Evolutionary conservation across 2,113 vertebrate genomes (phyloP).

Genomic region (Mungos mungo): DNA sequence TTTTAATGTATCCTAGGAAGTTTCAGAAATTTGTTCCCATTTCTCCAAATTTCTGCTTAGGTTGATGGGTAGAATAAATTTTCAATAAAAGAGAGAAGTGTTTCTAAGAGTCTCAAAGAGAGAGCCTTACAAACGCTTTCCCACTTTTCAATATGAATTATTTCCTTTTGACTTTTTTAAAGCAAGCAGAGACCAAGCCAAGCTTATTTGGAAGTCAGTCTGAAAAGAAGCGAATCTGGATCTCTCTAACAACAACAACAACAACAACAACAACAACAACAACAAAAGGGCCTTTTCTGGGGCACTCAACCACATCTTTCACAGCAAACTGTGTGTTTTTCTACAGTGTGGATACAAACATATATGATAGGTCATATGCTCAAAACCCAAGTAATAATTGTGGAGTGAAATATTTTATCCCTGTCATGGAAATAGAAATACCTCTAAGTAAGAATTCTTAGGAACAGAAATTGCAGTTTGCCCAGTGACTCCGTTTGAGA

Average conservation of each 20-base stretch:
- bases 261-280: no score
- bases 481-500: background rate
- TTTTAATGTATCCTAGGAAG: background rate
- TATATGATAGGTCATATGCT: background rate
- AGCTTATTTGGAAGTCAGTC: conserved; percentile 14
- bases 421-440: background rate
- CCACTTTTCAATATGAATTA: conserved; percentile 61
- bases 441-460: background rate
- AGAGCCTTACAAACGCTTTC: conserved; percentile 15
- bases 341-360: background rate
- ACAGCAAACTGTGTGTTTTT: background rate
- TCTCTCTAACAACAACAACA: background rate
- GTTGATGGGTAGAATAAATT: background rate
- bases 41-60: conserved; percentile 20
- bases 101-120: conserved; percentile 42
- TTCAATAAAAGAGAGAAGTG: background rate
- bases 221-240: conserved; percentile 54
- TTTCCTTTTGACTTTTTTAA: conserved; percentile 55
- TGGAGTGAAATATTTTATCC: background rate
- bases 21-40: conserved; percentile 34
- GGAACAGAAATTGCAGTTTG: background rate
- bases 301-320: background rate
- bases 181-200: conserved; percentile 35
- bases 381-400: background rate
- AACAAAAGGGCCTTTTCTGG: conserved; percentile 43